Evolutionary conservation across 2,797 vertebrate species (phyloP), one percentile per base, ranked within the genome.

Genomic region (Betta splendens): DNA sequence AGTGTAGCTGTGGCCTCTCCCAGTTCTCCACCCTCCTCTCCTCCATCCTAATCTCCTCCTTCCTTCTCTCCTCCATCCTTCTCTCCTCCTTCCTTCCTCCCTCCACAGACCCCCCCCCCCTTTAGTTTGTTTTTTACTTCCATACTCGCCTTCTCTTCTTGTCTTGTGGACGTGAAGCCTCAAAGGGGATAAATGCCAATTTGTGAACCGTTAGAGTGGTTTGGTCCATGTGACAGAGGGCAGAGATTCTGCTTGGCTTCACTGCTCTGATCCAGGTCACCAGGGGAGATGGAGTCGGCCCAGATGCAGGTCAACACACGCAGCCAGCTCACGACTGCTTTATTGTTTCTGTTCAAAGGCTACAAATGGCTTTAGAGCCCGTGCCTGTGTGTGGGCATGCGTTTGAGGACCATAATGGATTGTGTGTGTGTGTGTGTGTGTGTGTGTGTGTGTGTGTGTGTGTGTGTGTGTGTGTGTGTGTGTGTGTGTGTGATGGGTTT

Each of bases 211-310:
- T 31, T 32, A 13, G 32, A 86, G 75, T 84, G 83, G 70, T 72
- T 79, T 82, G 51, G 74, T 77, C 68, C 65, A 62, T 70, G 72
- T 72, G 81, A 70, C 64, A 72, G 68, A 56, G 62, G 51, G 52
- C 49, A 63, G 61, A 60, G 67, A 83, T 84, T 79, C 75, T 82
- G 75, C 76, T 68, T 69, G 56, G 76, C 63, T 84, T 84, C 60
- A 75, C 77, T 63, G 36, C 69, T 75, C 64, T 72, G 67, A 78
- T 80, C 70, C 48, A 18, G 67, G 47, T 69, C 84, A 59, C 71
- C 50, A 42, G 73, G 75, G 72, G 73, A 63, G 77, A 55, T 47
- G n/a, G 36, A 71, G 59, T 58, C 35, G 9, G 44, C 42, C 60
- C 56, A 71, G 60, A 69, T 29, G 39, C 45, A 58, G 71, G 56